Evolutionary conservation across 2,888 invertebrate genomes (phyloP).

Genomic region (Eupithecia exiguata): DNA sequence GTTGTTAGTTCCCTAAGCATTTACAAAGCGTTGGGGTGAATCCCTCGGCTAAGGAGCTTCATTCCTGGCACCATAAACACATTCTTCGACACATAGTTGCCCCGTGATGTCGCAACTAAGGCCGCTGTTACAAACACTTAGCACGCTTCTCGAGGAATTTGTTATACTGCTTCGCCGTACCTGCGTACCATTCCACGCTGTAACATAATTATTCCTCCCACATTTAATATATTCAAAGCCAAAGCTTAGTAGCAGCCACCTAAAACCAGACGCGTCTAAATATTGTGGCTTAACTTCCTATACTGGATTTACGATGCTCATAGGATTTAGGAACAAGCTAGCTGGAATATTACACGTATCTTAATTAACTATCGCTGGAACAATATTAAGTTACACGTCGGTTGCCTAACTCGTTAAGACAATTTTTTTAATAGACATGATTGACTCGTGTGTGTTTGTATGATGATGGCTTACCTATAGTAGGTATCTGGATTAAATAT

Average conservation of each 20-base stretch:
- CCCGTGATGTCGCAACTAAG: slow-evolving; percentile 74
- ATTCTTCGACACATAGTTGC: slow-evolving; percentile 83
- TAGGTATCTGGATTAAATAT: slow-evolving; percentile 3
- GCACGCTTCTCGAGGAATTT: slow-evolving; percentile 70
- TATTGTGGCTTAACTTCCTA: slow-evolving; percentile 70
- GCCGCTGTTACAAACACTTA: slow-evolving; percentile 70
- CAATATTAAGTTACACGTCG: slow-evolving; percentile 6
- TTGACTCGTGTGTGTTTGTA: not conserved
- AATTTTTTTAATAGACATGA: not conserved
- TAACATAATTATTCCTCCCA: slow-evolving; percentile 70
- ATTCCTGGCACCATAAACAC: slow-evolving; percentile 81
- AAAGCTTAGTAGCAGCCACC: slow-evolving; percentile 58
- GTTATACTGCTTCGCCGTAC: slow-evolving; percentile 62
- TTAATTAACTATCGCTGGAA: slow-evolving; percentile 46
- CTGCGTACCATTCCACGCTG: slow-evolving; percentile 50
- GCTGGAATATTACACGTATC: slow-evolving; percentile 54
- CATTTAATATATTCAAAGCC: slow-evolving; percentile 66
- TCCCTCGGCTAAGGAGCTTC: slow-evolving; percentile 70
- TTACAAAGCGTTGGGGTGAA: slow-evolving; percentile 48
- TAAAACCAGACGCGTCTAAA: slow-evolving; percentile 66
- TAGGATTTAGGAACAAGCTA: slow-evolving; percentile 64
- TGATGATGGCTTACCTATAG: not conserved
- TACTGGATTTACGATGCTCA: slow-evolving; percentile 68
- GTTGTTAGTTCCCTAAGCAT: slow-evolving; percentile 49
- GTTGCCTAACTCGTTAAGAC: not conserved